These are phyloP conservation scores for Tachuris rubrigastra DNA, from an alignment of 2,113 vertebrate species.

Conservation along the genomic window DNA sequence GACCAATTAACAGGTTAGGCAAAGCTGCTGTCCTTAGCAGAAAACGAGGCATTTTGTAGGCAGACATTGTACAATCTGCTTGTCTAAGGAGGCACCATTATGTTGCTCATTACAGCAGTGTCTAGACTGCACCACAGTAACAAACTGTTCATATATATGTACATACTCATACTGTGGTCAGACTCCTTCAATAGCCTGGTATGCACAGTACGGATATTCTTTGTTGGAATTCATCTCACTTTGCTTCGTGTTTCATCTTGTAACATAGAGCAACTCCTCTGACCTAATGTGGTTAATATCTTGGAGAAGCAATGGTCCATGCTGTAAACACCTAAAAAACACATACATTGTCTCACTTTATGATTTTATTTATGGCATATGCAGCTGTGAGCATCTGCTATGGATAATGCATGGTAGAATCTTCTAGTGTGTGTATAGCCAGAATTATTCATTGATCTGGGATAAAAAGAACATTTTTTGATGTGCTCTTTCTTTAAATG, in stretches of 20 bases:
- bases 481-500: neutral
- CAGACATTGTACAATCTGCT: neutral
- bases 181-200: neutral
- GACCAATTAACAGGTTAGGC: neutral
- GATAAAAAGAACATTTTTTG: neutral
- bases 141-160: neutral
- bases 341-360: neutral
- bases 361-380: neutral
- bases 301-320: slow-evolving; percentile 19
- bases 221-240: neutral
- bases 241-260: neutral
- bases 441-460: neutral
- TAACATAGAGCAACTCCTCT: neutral
- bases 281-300: neutral
- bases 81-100: neutral
- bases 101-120: neutral
- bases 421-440: neutral
- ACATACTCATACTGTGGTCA: neutral
- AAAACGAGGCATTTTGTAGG: neutral
- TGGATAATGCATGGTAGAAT: slow-evolving; percentile 10
- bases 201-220: fast-evolving
- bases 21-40: neutral
- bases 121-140: neutral
- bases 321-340: slow-evolving; percentile 34
- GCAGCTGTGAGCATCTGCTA: slow-evolving; percentile 36